Base-by-base conservation (phyloP, 2,797 vertebrate genomes). In the Bovichtus variegatus region DNA sequence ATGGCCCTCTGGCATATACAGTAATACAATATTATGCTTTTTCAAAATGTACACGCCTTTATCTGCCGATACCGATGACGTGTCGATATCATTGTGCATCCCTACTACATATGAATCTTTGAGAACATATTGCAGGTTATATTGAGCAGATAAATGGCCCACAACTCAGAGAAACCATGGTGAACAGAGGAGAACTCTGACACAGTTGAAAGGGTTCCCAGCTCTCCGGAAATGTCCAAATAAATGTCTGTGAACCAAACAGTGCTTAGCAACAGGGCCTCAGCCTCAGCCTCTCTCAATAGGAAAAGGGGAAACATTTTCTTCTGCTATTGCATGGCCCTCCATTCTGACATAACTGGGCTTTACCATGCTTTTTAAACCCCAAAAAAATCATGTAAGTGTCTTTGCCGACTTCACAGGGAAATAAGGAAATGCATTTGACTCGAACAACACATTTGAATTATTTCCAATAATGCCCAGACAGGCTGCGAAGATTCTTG, bases 251-350 rank as follows among this genome's bases (percentile, higher is more conserved):
- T 73, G 73, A 83, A 69, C 23, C 40, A 68, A 74, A 36, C 61
- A 63, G 71, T 57, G 86, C 79, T 87, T 82, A 80, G 85, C 86
- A 88, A 83, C 81, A 71, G 44, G 57, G 71, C 77, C 44, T 68
- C 68, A 51, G 62, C 18, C 55, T 59, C 62, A 51, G 62, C 18
- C 55, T 59, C 62, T 57, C 31, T 83, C 62, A 40, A 40, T 74
- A 43, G 54, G 55, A 50, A 62, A 73, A 81, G 41, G 40, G 54
- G 29, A 55, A 69, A 74, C 41, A 41, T 71, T 62, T 79, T 76
- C 67, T 40, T 63, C 43, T 53, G 55, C 47, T 29, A 36, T 31
- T 51, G 34, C 40, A 67, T 53, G 31, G 38, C 6, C n/a, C 41
- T 72, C 59, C 9, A 71, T 51, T 70, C 47, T 70, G 51, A 77